phyloP scores from a whole-genome alignment of 2,797 vertebrate genomes.

The Anguilla anguilla region DNA sequence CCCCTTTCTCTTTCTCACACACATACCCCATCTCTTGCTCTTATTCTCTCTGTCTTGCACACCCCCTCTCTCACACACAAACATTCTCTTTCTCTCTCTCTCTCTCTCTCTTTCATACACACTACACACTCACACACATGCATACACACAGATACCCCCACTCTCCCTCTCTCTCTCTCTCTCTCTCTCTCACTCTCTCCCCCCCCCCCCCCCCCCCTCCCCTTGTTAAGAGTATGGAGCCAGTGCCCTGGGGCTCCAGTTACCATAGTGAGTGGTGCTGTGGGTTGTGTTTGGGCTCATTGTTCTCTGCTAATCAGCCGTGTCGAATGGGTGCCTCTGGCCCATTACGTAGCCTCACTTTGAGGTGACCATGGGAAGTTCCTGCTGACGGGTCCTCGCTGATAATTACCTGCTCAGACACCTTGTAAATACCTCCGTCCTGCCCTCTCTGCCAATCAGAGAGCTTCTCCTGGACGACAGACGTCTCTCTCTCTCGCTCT shows the following conservation, averaged over 20 bases:
- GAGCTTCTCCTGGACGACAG: constrained; percentile 49
- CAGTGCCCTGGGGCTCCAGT: constrained; percentile 82
- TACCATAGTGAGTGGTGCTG: constrained; percentile 78
- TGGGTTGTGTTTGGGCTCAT: constrained; percentile 84
- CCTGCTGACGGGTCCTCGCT: constrained; percentile 69
- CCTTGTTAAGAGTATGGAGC: constrained; percentile 74
- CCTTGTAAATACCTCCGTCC: constrained; percentile 65
- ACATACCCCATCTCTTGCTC: constrained; percentile 27
- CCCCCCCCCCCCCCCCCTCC: constrained; percentile 12
- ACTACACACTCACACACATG: too few relatives aligned
- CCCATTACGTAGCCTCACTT: constrained; percentile 83
- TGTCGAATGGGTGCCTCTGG: constrained; percentile 84
- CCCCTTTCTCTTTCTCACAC: constrained; percentile 28
- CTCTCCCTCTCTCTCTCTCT: neutral
- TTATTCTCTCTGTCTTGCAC: constrained; percentile 18
- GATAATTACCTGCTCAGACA: constrained; percentile 76
- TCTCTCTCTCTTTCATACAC: neutral
- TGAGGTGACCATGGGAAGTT: constrained; percentile 84
- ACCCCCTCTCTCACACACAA: neutral
- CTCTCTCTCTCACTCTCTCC: constrained; percentile 25
- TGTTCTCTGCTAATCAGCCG: constrained; percentile 89
- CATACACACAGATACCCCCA: neutral
- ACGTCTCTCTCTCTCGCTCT: neutral
- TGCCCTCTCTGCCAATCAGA: constrained; percentile 46
- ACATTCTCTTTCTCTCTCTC: neutral